A percentile compares a stretch with the other conserved stretches of the same genome.
phyloP scores from a whole-genome alignment of 2,797 vertebrate species.

The Tolypeutes matacus region DNA sequence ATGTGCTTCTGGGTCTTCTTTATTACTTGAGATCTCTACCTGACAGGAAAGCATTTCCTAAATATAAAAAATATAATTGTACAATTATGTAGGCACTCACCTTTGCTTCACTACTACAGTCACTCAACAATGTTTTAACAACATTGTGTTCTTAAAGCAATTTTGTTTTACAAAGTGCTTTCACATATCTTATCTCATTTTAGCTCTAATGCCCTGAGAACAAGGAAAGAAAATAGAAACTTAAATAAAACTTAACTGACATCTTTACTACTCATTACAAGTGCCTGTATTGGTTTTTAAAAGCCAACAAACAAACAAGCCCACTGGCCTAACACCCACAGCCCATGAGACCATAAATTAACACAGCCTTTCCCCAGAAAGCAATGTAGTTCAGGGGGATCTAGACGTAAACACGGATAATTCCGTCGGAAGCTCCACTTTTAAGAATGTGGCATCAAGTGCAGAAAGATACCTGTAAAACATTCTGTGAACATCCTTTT shows the following conservation, averaged over 20 bases:
- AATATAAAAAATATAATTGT: neutral
- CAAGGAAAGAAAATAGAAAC: slow-evolving; percentile 74
- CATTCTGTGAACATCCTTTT: neutral
- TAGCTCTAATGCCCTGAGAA: slow-evolving; percentile 66
- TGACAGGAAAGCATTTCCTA: slow-evolving; percentile 49
- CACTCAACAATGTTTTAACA: slow-evolving; percentile 39
- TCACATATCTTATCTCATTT: slow-evolving; percentile 74
- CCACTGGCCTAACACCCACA: neutral
- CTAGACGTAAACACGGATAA: neutral
- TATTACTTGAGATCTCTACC: neutral
- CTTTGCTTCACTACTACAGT: neutral
- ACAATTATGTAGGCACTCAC: neutral
- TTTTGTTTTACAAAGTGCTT: slow-evolving; percentile 69
- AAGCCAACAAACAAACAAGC: slow-evolving; percentile 67
- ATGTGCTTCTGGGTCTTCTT: neutral
- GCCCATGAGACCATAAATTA: slow-evolving; percentile 28
- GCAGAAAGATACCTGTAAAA: neutral
- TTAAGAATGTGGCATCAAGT: neutral
- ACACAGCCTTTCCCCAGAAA: slow-evolving; percentile 5
- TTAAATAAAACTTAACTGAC: slow-evolving; percentile 79
- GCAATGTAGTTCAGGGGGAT: neutral
- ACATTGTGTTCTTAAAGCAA: slow-evolving; percentile 49
- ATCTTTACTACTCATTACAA: slow-evolving; percentile 77
- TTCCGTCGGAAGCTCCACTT: slow-evolving; percentile 10
- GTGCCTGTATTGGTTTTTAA: slow-evolving; percentile 70